Evolutionary conservation across 2,888 invertebrate species (phyloP).

Genomic region (Eulithis testata): DNA sequence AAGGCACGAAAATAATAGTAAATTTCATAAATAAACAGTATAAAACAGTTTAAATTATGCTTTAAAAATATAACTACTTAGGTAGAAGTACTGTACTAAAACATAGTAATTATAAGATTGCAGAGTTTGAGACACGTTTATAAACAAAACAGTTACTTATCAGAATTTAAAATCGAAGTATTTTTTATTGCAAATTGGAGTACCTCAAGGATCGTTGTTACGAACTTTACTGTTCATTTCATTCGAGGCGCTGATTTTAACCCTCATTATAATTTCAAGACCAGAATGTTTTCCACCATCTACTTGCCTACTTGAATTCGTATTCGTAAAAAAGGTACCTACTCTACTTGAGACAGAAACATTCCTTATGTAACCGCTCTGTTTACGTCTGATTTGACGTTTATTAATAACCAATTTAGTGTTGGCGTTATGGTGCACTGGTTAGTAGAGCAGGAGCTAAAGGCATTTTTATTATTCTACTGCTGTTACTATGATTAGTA

Average conservation of each 20-base stretch:
- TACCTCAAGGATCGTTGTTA: conserved; percentile 13
- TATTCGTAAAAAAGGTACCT: conserved; percentile 19
- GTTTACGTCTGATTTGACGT: conserved; percentile 31
- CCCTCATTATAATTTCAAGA: conserved; percentile 13
- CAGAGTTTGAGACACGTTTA: no score
- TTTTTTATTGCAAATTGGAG: conserved; percentile 1
- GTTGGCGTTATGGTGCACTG: conserved; percentile 26
- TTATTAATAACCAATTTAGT: conserved; percentile 29
- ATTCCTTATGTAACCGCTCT: conserved; percentile 25
- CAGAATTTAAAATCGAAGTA: no score
- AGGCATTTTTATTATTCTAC: conserved; percentile 5
- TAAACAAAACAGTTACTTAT: no score
- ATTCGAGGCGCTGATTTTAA: conserved; percentile 5
- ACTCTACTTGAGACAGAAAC: conserved; percentile 20
- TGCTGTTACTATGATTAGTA: neutral
- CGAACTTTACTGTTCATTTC: conserved; percentile 16
- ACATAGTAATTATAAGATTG: no score
- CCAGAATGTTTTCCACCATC: conserved; percentile 11
- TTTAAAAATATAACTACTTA: no score
- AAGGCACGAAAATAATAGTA: no score
- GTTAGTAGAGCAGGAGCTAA: conserved; percentile 14
- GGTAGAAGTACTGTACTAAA: neutral
- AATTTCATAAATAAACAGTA: no score
- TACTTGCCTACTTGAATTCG: conserved; percentile 11
- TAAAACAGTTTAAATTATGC: no score